phyloP scores from a whole-genome alignment of 2,797 vertebrate genomes.

The Sternarchorhynchus goeldii region DNA sequence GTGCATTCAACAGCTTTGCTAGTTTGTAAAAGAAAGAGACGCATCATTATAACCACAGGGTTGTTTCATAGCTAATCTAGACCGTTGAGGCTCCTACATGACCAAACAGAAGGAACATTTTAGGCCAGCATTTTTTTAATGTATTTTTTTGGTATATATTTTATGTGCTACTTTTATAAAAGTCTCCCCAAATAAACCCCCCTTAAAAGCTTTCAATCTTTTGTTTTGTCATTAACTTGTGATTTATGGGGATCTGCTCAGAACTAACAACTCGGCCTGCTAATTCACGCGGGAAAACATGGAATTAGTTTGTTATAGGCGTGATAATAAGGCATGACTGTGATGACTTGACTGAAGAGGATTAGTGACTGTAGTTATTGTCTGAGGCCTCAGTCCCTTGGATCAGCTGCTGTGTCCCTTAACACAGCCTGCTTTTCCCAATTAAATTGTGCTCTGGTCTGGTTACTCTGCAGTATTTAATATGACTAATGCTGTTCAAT shows the following conservation, averaged over 20 bases:
- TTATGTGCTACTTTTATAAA: background rate
- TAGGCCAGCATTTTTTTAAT: background rate
- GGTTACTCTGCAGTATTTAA: constrained; percentile 67
- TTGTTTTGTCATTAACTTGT: constrained; percentile 20
- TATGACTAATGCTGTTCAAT: constrained; percentile 76
- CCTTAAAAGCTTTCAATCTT: background rate
- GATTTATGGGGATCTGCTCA: constrained; percentile 30
- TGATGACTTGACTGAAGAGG: constrained; percentile 80
- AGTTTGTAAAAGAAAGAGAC: constrained; percentile 1
- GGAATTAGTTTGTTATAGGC: constrained; percentile 80
- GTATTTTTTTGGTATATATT: background rate
- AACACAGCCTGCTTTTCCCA: constrained; percentile 76
- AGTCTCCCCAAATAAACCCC: background rate
- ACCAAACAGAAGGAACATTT: background rate
- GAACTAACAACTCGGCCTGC: constrained; percentile 36
- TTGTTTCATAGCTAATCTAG: background rate
- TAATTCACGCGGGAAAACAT: constrained; percentile 80
- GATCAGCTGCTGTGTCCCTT: constrained; percentile 77
- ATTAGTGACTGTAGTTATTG: constrained; percentile 79
- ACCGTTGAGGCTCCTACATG: background rate
- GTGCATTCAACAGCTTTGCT: constrained; percentile 13
- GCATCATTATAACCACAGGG: constrained; percentile 10
- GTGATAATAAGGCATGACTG: constrained; percentile 80
- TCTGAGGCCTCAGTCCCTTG: constrained; percentile 74
- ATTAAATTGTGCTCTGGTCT: constrained; percentile 76